Evolutionary conservation across 2,888 invertebrate genomes (phyloP).

Genomic region (Osmoderma eremita): DNA sequence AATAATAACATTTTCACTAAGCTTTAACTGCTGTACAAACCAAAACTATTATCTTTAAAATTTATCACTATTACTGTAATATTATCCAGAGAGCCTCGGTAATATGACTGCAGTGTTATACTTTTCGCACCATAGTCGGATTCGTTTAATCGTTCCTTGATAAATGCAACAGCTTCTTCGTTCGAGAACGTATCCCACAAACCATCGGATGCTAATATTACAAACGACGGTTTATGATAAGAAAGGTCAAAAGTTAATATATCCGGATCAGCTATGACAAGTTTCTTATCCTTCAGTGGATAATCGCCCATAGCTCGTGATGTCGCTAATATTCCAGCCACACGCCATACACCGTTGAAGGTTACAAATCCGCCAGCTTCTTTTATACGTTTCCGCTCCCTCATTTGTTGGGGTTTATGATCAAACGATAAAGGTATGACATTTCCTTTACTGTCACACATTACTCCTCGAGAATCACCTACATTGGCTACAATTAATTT

Average conservation of each 20-base stretch:
- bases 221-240: conserved; percentile 87
- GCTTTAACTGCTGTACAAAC: conserved; percentile 30
- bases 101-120: conserved; percentile 88
- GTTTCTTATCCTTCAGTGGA: conserved; percentile 91
- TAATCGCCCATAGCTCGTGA: conserved; percentile 95
- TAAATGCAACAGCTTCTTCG: conserved; percentile 91
- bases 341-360: conserved; percentile 96
- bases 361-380: conserved; percentile 96
- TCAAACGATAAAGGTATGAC: conserved; percentile 94
- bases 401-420: conserved; percentile 96
- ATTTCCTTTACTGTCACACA: conserved; percentile 91
- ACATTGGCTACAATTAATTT: conserved; percentile 93
- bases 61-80: conserved; percentile 93
- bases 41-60: conserved; percentile 69
- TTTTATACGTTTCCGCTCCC: conserved; percentile 90
- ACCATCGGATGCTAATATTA: conserved; percentile 94
- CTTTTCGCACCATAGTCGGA: conserved; percentile 92
- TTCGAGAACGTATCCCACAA: conserved; percentile 96
- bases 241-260: conserved; percentile 89
- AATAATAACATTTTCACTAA: background rate
- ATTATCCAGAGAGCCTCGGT: conserved; percentile 93
- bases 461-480: conserved; percentile 95
- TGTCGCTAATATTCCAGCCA: conserved; percentile 93
- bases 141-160: conserved; percentile 86
- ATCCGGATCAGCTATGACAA: conserved; percentile 96